Conservation (phyloP, 2,888 invertebrate species). For the Tiliacea aurago region DNA sequence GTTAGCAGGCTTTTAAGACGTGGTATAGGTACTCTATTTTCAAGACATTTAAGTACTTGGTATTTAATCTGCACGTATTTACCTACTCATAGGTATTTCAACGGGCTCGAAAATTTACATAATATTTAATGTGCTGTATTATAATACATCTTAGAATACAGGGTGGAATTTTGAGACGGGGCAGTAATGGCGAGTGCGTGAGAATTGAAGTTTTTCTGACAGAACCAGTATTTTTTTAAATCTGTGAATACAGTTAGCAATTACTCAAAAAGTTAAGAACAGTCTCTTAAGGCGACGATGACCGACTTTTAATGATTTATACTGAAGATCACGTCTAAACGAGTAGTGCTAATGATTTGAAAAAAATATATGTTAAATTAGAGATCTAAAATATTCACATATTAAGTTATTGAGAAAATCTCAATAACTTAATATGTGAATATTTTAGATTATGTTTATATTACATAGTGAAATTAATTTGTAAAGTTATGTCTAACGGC, state of each 20-base stretch:
- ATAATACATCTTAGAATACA: not conserved
- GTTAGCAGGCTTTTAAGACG: constrained; percentile 13
- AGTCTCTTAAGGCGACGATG: not conserved
- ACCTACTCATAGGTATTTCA: not conserved
- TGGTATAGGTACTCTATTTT: not conserved
- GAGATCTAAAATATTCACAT: too few relatives aligned
- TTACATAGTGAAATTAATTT: too few relatives aligned
- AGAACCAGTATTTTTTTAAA: not conserved
- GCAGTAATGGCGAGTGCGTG: not conserved
- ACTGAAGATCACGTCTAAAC: too few relatives aligned
- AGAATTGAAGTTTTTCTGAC: not conserved
- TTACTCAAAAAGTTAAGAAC: not conserved
- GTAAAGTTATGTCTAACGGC: too few relatives aligned
- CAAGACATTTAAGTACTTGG: not conserved
- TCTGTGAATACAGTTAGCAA: not conserved
- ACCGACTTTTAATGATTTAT: too few relatives aligned
- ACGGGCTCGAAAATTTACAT: not conserved
- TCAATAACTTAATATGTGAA: too few relatives aligned
- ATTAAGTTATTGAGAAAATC: too few relatives aligned
- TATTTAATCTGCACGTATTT: not conserved
- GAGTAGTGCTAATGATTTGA: too few relatives aligned
- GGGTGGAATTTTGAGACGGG: too few relatives aligned
- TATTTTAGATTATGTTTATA: too few relatives aligned
- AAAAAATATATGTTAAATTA: too few relatives aligned
- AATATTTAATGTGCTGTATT: not conserved